Base-by-base conservation (phyloP, 2,888 invertebrate species). In the Trachelus troglodyta region DNA sequence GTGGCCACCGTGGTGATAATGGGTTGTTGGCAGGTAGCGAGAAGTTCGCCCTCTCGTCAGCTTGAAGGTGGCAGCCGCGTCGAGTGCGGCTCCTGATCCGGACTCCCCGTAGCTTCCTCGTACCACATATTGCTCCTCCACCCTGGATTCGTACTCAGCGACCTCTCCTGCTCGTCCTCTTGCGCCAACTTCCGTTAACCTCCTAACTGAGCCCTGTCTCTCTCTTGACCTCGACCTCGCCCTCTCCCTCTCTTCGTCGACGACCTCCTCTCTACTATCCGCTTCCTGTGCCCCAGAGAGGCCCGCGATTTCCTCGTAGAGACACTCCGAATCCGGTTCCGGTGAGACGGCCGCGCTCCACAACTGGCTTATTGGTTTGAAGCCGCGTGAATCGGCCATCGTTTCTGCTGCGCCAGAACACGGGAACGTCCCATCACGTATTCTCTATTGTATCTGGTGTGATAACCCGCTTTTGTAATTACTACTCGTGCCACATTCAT, bases 1-100 rank as follows among this genome's bases (percentile, higher is more conserved):
- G 80, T 85, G 86, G 35, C 83, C 85, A 82, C 87, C 86, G 75
- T 87, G 81, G 34, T 83, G 86, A 34, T 88, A 86, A 78, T 87
- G 85, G 79, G 89, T 89, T 82, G 90, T 89, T 80, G 89, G 90
- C 77, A 90, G 87, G 83, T 90, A 92, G 81, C 91, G 90, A 84
- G 90, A 88, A 85, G 92, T 90, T 83, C 90, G 89, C 84, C 87
- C 90, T 87, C 90, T 92, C 92, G 92, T 93, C 93, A 91, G 91
- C 92, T 92, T 91, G 89, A 90, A 88, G 78, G 89, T 88, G 90
- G 89, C 92, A 90, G 91, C 92, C 90, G 92, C 92, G 92, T 91
- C 92, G 92, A 90, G 90, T 89, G 89, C 85, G 86, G 83, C 85
- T 84, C 88, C 87, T 84, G 88, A 85, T 84, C 85, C 85, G 83